Percentiles rank a stretch among this genome's conserved stretches.
phyloP scores from a whole-genome alignment of 1,140 invertebrate species.

The Drosophila bipectinata region DNA sequence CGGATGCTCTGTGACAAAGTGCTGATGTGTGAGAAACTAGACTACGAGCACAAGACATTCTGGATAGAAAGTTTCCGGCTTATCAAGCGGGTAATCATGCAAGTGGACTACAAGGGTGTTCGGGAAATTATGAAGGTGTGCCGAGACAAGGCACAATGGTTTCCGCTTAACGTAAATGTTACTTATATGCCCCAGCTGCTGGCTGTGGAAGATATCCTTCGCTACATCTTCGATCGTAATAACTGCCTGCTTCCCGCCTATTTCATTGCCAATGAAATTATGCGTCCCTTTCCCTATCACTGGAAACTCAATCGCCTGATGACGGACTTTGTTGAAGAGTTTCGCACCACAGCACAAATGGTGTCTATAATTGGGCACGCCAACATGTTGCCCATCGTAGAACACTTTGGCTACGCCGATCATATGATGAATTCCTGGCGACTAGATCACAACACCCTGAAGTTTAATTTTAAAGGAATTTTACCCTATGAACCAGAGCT shows the following conservation, averaged over 20 bases:
- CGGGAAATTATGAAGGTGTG: constrained; percentile 96
- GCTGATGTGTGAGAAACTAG: constrained; percentile 91
- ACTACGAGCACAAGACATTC: constrained; percentile 90
- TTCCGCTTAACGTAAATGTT: constrained; percentile 91
- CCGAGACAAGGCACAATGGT: constrained; percentile 92
- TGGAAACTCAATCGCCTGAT: constrained; percentile 95
- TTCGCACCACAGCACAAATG: constrained; percentile 96
- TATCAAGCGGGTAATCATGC: constrained; percentile 93
- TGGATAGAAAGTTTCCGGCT: constrained; percentile 95
- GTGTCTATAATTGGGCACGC: constrained; percentile 95
- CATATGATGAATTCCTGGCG: constrained; percentile 96
- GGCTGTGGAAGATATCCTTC: constrained; percentile 91
- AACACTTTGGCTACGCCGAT: constrained; percentile 95
- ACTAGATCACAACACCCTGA: constrained; percentile 93
- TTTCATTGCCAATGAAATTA: constrained; percentile 98
- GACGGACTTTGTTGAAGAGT: constrained; percentile 95
- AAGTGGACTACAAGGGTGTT: constrained; percentile 98
- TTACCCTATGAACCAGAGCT: constrained; percentile 96
- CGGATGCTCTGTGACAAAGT: constrained; percentile 92
- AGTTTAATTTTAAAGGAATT: constrained; percentile 95
- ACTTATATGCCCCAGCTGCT: constrained; percentile 91
- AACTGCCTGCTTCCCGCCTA: constrained; percentile 96
- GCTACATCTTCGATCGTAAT: constrained; percentile 96
- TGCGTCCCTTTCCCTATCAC: constrained; percentile 94
- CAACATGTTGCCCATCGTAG: constrained; percentile 96